Percentiles rank a stretch among this genome's conserved stretches.
Evolutionary conservation across 2,113 vertebrate genomes (phyloP).

Genomic region (Callipepla californica): DNA sequence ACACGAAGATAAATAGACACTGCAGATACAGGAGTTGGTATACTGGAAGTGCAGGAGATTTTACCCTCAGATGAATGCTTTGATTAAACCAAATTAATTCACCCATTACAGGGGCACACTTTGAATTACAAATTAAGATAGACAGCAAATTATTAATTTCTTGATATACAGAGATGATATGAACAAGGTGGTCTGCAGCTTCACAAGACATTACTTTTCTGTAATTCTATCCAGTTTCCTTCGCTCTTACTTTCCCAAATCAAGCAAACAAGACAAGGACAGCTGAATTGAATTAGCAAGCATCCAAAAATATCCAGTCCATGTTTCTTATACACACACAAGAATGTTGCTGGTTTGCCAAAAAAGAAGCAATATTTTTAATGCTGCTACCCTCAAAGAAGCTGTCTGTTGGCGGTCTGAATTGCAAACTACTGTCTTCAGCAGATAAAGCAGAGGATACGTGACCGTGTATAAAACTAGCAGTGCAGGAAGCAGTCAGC

Average conservation of each 20-base stretch:
- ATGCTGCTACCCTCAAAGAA: slow-evolving; percentile 39
- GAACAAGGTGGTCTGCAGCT: not conserved
- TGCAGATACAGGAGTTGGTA: not conserved
- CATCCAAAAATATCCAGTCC: slow-evolving; percentile 51
- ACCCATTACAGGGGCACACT: not conserved
- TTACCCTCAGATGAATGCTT: not conserved
- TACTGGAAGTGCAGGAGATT: not conserved
- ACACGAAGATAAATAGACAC: slow-evolving; percentile 12
- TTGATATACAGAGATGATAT: not conserved
- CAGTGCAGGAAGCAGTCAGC: not conserved
- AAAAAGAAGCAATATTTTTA: slow-evolving; percentile 58
- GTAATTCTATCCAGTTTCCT: not conserved
- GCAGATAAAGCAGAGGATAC: slow-evolving; percentile 29
- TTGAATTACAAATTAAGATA: slow-evolving; percentile 29
- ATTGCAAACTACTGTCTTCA: slow-evolving; percentile 45
- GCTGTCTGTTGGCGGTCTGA: slow-evolving; percentile 35
- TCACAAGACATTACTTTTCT: slow-evolving; percentile 19
- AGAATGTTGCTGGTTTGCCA: slow-evolving; percentile 38
- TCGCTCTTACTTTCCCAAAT: slow-evolving; percentile 6
- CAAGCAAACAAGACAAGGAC: slow-evolving; percentile 43
- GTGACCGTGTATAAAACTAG: accelerated
- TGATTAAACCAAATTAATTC: not conserved
- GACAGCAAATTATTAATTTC: not conserved
- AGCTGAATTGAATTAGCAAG: slow-evolving; percentile 65
- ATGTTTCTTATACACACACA: slow-evolving; percentile 50